Base-by-base conservation (phyloP, 1,140 invertebrate species). In the Limonius californicus region DNA sequence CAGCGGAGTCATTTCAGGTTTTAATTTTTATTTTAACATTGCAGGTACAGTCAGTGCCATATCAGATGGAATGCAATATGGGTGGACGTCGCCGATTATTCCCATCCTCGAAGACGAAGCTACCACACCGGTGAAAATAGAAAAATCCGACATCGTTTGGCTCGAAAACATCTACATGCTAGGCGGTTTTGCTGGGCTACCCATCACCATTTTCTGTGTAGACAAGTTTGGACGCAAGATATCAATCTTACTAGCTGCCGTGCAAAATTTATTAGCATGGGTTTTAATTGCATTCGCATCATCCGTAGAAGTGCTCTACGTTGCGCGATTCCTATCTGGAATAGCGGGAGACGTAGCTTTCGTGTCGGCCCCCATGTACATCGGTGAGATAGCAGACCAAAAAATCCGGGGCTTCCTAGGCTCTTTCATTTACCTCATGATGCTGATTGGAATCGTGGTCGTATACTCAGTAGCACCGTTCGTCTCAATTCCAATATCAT, bases 221-320 rank as follows among this genome's bases (percentile, higher is more conserved):
- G 85, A 89, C 67, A 82, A 78, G 66, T 66, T 84, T 27, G 89
- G 89, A 1, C 74, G 88, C 1, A 88, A 85, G 70, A 71, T 72
- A n/a, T 79, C 84, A 0, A 80, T 89, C 2, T 70, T 87, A 9
- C 53, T 82, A 1, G 75, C 84, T 0, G 75, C 82, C 0, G 14
- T 82, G 0, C 83, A 85, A 0, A 88, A 85, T 67, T 61, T 86
- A 0, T 0, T 83, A 1, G 85, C 85, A 2, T 90, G 87, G 85
- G 18, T 76, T 0, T 58, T 84, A 0, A 85, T 88, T 23, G 71
- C 80, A 4, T 68, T 78, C 21, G 57, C 57, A 14, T 27, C 35
- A n/a, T 47, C 16, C 11, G 43, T 64, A 1, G 54, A 50, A 32
- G 18, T 54, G 15, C 16, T 64, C 1, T 64, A 56, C 54, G 30